A percentile compares a stretch with the other conserved stretches of the same genome.
Evolutionary conservation across 2,113 vertebrate genomes (phyloP).

Genomic region (Pluvianellus socialis): DNA sequence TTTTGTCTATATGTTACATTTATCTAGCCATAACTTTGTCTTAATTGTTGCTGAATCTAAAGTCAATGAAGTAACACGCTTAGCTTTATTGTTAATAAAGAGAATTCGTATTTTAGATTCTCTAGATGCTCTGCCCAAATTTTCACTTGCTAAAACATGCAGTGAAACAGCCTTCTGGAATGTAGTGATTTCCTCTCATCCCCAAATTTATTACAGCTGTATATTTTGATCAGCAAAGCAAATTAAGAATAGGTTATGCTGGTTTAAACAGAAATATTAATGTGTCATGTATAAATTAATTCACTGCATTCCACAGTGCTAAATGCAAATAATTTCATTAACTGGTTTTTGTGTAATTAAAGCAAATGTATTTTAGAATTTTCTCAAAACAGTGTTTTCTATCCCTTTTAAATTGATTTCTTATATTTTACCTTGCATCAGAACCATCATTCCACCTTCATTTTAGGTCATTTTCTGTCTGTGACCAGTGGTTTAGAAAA

Average conservation of each 20-base stretch:
- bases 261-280: conserved; percentile 48
- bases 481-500: conserved; percentile 48
- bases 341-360: background rate
- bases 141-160: background rate
- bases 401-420: background rate
- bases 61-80: background rate
- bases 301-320: background rate
- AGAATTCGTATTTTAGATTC: background rate
- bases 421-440: background rate
- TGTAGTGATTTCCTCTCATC: background rate
- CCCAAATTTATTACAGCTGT: background rate
- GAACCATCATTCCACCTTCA: background rate
- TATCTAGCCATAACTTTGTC: background rate
- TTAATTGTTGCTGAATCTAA: background rate
- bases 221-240: conserved; percentile 28
- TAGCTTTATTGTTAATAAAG: background rate
- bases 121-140: background rate
- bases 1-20: background rate
- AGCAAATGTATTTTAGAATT: background rate
- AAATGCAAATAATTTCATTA: conserved; percentile 8
- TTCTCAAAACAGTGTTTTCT: background rate
- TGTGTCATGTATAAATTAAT: conserved; percentile 13
- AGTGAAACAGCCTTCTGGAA: conserved; percentile 20
- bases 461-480: conserved; percentile 20
- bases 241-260: conserved; percentile 11